Evolutionary conservation across 2,888 invertebrate genomes (phyloP).

Genomic region (Erebia aethiops): DNA sequence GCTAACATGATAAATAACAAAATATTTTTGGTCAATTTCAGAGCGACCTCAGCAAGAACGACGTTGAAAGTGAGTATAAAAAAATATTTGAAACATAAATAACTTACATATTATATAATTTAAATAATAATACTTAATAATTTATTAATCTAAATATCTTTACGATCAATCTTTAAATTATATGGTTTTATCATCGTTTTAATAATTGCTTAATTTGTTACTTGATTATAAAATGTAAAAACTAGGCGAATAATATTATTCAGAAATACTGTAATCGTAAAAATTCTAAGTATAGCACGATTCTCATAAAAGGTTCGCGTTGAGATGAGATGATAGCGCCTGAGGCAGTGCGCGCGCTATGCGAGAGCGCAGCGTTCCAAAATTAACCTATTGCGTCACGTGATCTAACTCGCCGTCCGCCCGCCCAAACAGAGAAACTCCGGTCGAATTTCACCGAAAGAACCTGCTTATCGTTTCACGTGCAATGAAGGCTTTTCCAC

Average conservation of each 20-base stretch:
- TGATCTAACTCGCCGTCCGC: slow-evolving; percentile 74
- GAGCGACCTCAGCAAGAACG: slow-evolving; percentile 94
- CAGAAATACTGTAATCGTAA: slow-evolving; percentile 45
- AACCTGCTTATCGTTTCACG: slow-evolving; percentile 43
- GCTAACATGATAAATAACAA: slow-evolving; percentile 67
- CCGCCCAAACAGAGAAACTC: slow-evolving; percentile 83
- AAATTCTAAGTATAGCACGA: slow-evolving; percentile 71
- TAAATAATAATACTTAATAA: neutral
- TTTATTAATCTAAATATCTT: neutral
- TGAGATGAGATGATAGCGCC: slow-evolving; percentile 60
- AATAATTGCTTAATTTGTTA: neutral
- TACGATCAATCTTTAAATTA: neutral
- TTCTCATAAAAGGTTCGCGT: slow-evolving; percentile 78
- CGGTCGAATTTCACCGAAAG: slow-evolving; percentile 75
- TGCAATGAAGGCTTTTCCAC: slow-evolving; percentile 2
- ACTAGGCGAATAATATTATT: neutral
- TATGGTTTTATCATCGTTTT: neutral
- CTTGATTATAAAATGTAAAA: neutral
- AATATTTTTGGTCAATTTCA: slow-evolving; percentile 84
- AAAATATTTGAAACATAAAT: slow-evolving; percentile 39
- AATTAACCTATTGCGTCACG: slow-evolving; percentile 75
- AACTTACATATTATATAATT: neutral
- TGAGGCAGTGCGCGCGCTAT: slow-evolving; percentile 63
- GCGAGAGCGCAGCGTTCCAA: slow-evolving; percentile 76
- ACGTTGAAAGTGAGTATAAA: slow-evolving; percentile 92